phyloP scores from a whole-genome alignment of 92 coral and sea anemone species.

The Hydrozoanthus gracilis region DNA sequence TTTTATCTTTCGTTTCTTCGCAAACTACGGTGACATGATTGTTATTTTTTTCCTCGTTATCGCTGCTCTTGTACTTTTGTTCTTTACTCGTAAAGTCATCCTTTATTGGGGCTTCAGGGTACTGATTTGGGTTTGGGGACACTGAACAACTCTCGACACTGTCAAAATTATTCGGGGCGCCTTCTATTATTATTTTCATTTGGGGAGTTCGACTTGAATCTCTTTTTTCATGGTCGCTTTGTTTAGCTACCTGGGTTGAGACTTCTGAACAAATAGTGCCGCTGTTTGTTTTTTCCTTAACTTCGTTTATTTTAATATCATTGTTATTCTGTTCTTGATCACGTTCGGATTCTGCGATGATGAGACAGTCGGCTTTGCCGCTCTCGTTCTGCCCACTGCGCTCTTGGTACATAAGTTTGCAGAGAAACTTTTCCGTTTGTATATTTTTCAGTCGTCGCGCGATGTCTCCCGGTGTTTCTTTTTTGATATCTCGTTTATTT shows the following conservation, averaged over 20 bases:
- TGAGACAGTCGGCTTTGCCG: conserved; percentile 48
- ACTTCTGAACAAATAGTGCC: not conserved
- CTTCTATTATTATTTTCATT: not conserved
- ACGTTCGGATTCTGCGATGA: conserved; percentile 42
- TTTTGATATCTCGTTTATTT: conserved; percentile 58
- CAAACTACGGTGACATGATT: no score
- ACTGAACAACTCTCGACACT: not conserved
- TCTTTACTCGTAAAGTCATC: not conserved
- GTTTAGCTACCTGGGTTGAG: not conserved
- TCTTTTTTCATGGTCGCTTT: conserved; percentile 25
- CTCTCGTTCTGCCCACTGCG: conserved; percentile 28
- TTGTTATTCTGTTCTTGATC: conserved; percentile 14
- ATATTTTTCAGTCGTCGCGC: conserved; percentile 63
- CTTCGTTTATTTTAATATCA: conserved; percentile 1
- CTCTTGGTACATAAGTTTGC: conserved; percentile 50
- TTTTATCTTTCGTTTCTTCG: not conserved
- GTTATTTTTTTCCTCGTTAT: not conserved
- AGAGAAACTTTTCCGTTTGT: conserved; percentile 62
- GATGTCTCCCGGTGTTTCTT: conserved; percentile 71
- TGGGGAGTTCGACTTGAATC: not conserved
- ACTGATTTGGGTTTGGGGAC: not conserved
- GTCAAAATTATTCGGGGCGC: not conserved
- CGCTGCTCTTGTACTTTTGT: not conserved
- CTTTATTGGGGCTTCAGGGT: not conserved
- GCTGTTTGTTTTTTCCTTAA: conserved; percentile 51